Evolutionary conservation across 2,888 invertebrate species (phyloP).

Genomic region (Rhamnusium bicolor): DNA sequence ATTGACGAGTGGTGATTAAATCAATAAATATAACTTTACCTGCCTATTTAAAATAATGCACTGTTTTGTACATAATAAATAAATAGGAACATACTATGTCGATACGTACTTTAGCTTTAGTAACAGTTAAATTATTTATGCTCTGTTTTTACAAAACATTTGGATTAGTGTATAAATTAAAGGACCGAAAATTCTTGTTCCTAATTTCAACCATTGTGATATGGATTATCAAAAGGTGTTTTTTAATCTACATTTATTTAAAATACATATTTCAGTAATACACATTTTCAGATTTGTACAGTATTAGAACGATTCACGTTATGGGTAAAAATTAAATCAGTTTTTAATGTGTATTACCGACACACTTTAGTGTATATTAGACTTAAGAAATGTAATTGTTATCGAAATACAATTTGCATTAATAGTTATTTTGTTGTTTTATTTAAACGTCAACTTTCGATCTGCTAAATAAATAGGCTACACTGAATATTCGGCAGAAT

Average conservation of each 20-base stretch:
- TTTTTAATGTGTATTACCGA: conserved; percentile 16
- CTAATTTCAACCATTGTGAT: not conserved
- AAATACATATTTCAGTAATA: not conserved
- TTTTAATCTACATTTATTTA: not conserved
- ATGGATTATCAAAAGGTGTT: not conserved
- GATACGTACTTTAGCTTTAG: conserved; percentile 29
- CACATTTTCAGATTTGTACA: not conserved
- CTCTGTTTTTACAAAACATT: conserved; percentile 7
- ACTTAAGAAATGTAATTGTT: conserved; percentile 58
- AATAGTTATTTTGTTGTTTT: conserved; percentile 47
- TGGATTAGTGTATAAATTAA: not conserved
- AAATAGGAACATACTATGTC: conserved; percentile 12
- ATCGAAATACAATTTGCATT: conserved; percentile 61
- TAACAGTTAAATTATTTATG: conserved; percentile 3
- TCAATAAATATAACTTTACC: not conserved
- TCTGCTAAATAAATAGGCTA: too few species aligned
- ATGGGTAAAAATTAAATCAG: conserved; percentile 2
- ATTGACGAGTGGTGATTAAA: not conserved
- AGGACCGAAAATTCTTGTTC: not conserved
- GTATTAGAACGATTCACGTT: conserved; percentile 3
- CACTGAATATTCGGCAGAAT: too few species aligned
- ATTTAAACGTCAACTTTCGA: not conserved
- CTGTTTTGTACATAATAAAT: conserved; percentile 19
- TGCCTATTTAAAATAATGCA: conserved; percentile 8
- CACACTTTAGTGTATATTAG: conserved; percentile 22